A percentile compares a stretch with the other conserved stretches of the same genome.
Conservation (phyloP, 2,888 invertebrate genomes). For the Calliphora vomitoria region DNA sequence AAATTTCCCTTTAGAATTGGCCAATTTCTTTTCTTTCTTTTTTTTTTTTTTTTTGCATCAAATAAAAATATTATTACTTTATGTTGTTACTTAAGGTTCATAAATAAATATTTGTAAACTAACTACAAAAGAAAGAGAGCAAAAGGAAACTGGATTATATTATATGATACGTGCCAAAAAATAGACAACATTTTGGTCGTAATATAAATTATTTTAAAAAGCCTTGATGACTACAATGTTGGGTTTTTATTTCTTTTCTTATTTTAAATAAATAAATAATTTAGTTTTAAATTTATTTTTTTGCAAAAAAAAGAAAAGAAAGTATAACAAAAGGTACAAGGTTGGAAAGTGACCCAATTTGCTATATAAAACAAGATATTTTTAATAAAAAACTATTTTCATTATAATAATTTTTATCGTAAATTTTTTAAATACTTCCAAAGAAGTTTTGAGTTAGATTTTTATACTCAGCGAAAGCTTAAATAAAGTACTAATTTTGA, state of each 20-base stretch:
- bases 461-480: too few species aligned
- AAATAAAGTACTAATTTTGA: too few species aligned
- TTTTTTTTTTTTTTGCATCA: neutral
- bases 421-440: too few species aligned
- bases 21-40: neutral
- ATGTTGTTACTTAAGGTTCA: slow-evolving; percentile 22
- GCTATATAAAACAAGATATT: neutral
- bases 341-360: neutral
- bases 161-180: slow-evolving; percentile 35
- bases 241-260: neutral
- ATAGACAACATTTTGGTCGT: neutral
- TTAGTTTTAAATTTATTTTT: neutral
- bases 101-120: slow-evolving; percentile 27
- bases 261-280: slow-evolving; percentile 34
- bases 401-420: neutral
- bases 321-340: slow-evolving; percentile 5
- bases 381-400: neutral
- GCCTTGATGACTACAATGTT: slow-evolving; percentile 23
- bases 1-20: slow-evolving; percentile 18
- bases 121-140: neutral
- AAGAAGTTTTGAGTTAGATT: too few species aligned
- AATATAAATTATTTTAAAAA: slow-evolving; percentile 20
- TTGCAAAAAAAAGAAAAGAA: neutral
- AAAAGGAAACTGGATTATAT: slow-evolving; percentile 3
- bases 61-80: neutral